These are phyloP conservation scores for Psylliodes chrysocephalus DNA, from an alignment of 2,888 invertebrate species.

Conservation along the genomic window DNA sequence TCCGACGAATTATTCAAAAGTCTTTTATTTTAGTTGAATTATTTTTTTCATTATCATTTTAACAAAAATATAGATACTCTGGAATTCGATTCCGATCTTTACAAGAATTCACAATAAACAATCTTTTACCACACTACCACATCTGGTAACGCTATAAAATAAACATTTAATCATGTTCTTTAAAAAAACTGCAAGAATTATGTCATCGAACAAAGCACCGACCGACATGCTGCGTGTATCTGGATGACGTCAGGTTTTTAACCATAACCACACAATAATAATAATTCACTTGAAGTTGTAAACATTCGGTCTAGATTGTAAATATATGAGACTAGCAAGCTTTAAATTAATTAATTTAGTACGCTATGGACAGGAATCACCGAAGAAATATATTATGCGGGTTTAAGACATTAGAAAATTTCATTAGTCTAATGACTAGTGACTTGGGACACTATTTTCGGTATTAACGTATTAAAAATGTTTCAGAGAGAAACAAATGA, in stretches of 20 bases:
- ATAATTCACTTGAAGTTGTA: slow-evolving; percentile 34
- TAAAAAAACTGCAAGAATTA: slow-evolving; percentile 46
- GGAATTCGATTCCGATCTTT: too few species aligned
- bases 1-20: too few species aligned
- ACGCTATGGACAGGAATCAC: not conserved
- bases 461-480: not conserved
- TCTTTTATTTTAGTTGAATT: too few species aligned
- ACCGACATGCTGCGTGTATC: slow-evolving; percentile 34
- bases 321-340: slow-evolving; percentile 1
- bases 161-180: slow-evolving; percentile 27
- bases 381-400: slow-evolving; percentile 13
- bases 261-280: slow-evolving; percentile 32
- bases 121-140: slow-evolving; percentile 1
- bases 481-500: too few species aligned
- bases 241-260: slow-evolving; percentile 46
- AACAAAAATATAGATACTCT: too few species aligned
- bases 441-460: not conserved
- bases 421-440: not conserved
- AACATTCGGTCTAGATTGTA: slow-evolving; percentile 22
- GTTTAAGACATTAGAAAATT: not conserved
- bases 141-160: slow-evolving; percentile 13
- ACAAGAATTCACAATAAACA: not conserved
- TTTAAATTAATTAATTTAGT: slow-evolving; percentile 36
- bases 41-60: too few species aligned
- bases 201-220: slow-evolving; percentile 46